phyloP scores from a whole-genome alignment of 2,797 vertebrate species.

The Florisuga fusca region DNA sequence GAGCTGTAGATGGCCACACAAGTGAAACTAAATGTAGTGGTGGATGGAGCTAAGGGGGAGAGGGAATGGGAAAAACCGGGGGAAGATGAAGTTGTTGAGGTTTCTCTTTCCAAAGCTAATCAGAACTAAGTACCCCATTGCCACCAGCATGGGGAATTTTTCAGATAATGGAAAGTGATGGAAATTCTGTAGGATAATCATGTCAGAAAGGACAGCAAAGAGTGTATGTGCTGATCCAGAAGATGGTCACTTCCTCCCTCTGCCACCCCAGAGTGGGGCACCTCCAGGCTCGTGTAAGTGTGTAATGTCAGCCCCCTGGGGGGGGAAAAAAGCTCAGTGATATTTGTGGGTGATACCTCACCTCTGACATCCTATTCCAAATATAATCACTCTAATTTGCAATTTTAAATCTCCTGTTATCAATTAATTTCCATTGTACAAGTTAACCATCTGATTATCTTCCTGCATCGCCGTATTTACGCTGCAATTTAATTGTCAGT shows the following conservation, averaged over 20 bases:
- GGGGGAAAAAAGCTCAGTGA: background rate
- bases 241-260: background rate
- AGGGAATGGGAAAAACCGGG: background rate
- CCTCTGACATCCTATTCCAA: background rate
- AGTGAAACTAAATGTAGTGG: constrained; percentile 6
- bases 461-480: constrained; percentile 45
- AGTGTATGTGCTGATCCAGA: background rate
- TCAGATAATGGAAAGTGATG: background rate
- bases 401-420: constrained; percentile 71
- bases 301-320: background rate
- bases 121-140: background rate
- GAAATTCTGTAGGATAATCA: background rate
- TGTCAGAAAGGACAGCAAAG: background rate
- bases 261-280: background rate
- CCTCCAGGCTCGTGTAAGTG: background rate
- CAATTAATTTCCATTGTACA: constrained; percentile 76
- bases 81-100: background rate
- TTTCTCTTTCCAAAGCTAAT: background rate
- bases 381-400: constrained; percentile 52
- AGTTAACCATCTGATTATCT: constrained; percentile 76
- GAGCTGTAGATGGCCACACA: constrained; percentile 2
- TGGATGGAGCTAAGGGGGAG: background rate
- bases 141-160: background rate
- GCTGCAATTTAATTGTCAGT: constrained; percentile 65
- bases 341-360: background rate